Evolutionary conservation across 2,113 vertebrate genomes (phyloP), one percentile per base, ranked within the genome.

Genomic region (Thamnophis sirtalis): DNA sequence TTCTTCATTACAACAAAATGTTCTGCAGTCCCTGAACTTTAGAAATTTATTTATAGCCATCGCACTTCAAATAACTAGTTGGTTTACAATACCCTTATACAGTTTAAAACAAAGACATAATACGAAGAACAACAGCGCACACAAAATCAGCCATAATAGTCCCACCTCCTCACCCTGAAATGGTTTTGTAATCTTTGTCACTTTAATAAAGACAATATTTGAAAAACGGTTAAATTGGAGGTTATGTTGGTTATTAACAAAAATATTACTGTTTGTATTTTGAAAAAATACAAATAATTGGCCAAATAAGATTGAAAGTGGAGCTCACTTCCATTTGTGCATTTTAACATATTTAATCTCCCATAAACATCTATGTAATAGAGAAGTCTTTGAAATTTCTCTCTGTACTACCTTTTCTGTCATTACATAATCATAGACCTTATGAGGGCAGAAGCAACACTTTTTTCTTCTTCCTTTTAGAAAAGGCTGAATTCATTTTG

Each of bases 401-500:
- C 38, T 56, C 89, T 24, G n/a, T 54, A 3, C 51, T 54, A 92
- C 89, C 91, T 93, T 93, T 91, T 84, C 54, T 87, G 19, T 0
- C 51, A 49, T 48, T 55, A 19, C 5, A 89, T 8, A 92, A 33
- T 28, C 90, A 15, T 54, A 92, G 11, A 93, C 90, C 86, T 56
- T 15, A 48, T 58, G 0, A 51, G 51, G 84, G 92, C 15, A 89
- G 93, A 58, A 13, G 10, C 3, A 84, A 85, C 22, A 51, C 48
- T 50, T 87, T 58, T 86, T 92, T 93, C 58, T 90, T 58, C 53
- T 88, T 88, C 92, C 91, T 63, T 63, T 88, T 94, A 88, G 92
- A 89, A 89, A 38, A 0, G 24, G 11, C 33, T 54, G 50, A 53
- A 87, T 0, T 53, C 0, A 85, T 90, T 91, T 91, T 92, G 55